A percentile compares a stretch with the other conserved stretches of the same genome.
Conservation (phyloP, 1,140 invertebrate species). For the Neuroterus valhalla region DNA sequence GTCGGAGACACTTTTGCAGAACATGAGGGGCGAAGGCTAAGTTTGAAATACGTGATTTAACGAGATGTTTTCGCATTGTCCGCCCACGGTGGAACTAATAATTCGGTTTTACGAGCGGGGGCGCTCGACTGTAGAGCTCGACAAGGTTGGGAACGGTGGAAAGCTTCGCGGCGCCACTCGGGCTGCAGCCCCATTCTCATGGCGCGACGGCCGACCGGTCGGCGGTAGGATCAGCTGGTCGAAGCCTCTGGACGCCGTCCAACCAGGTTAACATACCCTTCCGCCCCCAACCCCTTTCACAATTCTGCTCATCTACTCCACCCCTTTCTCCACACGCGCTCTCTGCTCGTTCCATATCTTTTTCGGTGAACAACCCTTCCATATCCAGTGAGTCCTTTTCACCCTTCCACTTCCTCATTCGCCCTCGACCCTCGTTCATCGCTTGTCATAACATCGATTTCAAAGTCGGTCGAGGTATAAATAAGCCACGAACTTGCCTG, state of each 20-base stretch:
- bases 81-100: constrained; percentile 63
- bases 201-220: constrained; percentile 40
- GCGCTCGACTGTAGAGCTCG: constrained; percentile 48
- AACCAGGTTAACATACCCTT: constrained; percentile 71
- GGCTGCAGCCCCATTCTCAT: constrained; percentile 64
- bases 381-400: constrained; percentile 24
- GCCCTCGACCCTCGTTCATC: constrained; percentile 7
- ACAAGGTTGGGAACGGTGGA: constrained; percentile 46
- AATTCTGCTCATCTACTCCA: constrained; percentile 31
- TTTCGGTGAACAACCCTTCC: constrained; percentile 38
- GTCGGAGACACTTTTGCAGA: constrained; percentile 9
- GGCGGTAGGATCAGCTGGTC: constrained; percentile 65
- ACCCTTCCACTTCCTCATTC: background rate
- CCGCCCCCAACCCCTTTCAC: constrained; percentile 36
- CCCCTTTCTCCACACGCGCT: constrained; percentile 16
- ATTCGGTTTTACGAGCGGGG: constrained; percentile 70
- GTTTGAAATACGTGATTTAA: constrained; percentile 60
- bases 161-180: constrained; percentile 67
- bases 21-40: constrained; percentile 10
- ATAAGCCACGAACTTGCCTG: constrained; percentile 9
- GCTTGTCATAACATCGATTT: constrained; percentile 31
- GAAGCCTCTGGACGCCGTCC: constrained; percentile 69
- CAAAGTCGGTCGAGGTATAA: constrained; percentile 23
- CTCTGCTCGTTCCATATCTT: constrained; percentile 22
- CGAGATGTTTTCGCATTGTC: constrained; percentile 68